These are phyloP conservation scores for Junonia oenone DNA, from an alignment of 2,888 invertebrate genomes.

Conservation along the genomic window DNA sequence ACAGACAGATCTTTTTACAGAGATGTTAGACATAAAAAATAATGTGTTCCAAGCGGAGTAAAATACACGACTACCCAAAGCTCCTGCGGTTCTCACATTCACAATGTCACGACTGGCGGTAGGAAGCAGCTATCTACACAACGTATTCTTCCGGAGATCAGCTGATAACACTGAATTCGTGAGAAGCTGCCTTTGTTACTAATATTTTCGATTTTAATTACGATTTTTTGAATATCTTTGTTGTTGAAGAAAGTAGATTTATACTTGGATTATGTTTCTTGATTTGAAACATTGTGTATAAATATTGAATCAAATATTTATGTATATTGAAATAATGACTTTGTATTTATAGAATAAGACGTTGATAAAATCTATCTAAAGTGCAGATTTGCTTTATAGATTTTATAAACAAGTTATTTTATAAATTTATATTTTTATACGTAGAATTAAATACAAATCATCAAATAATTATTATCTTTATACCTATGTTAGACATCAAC, in stretches of 20 bases:
- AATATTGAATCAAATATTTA: neutral
- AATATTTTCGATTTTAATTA: slow-evolving; percentile 1
- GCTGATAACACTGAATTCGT: slow-evolving; percentile 17
- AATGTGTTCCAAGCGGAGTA: neutral
- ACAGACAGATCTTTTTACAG: too few relatives aligned
- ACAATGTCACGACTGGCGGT: slow-evolving; percentile 10
- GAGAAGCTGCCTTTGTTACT: slow-evolving; percentile 10
- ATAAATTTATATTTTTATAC: too few relatives aligned
- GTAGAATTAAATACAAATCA: too few relatives aligned
- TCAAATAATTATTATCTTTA: too few relatives aligned
- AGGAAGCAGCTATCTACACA: slow-evolving; percentile 17
- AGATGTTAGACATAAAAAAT: too few relatives aligned
- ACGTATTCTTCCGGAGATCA: slow-evolving; percentile 28
- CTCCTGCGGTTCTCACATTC: slow-evolving; percentile 9
- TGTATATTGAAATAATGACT: too few relatives aligned
- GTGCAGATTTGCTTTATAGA: too few relatives aligned
- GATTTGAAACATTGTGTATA: neutral
- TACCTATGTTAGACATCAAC: too few relatives aligned
- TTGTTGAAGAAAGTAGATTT: neutral
- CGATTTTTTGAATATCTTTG: neutral
- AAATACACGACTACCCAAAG: neutral
- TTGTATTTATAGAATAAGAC: too few relatives aligned
- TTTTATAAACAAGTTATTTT: too few relatives aligned
- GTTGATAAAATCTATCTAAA: too few relatives aligned
- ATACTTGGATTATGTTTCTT: neutral